Evolutionary conservation across 2,797 vertebrate genomes (phyloP).

Genomic region (Liparis tanakae): DNA sequence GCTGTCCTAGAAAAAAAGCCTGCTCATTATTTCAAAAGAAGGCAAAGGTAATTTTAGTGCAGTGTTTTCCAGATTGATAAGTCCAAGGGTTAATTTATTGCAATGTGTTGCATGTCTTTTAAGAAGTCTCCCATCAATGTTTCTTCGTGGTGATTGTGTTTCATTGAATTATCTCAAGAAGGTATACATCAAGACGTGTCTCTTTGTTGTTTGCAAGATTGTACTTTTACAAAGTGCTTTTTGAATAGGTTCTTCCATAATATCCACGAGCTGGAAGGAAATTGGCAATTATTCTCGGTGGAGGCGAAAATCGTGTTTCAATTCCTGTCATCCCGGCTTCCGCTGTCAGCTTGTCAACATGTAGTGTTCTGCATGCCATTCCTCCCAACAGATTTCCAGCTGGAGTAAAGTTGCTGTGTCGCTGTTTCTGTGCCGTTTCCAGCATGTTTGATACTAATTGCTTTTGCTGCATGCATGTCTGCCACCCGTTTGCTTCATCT

Average conservation of each 20-base stretch:
- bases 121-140: neutral
- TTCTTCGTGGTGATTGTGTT: neutral
- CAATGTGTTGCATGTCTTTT: slow-evolving; percentile 9
- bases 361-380: neutral
- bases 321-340: neutral
- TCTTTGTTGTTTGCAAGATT: neutral
- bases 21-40: slow-evolving; percentile 33
- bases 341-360: neutral
- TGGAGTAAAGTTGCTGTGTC: neutral
- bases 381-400: neutral
- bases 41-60: slow-evolving; percentile 28
- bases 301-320: neutral
- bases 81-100: neutral
- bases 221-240: neutral
- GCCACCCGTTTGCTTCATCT: neutral
- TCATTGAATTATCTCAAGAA: neutral
- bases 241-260: neutral
- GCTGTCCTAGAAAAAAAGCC: slow-evolving; percentile 20
- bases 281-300: neutral
- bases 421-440: neutral
- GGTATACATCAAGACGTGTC: neutral
- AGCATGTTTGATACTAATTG: neutral
- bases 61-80: neutral
- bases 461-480: neutral
- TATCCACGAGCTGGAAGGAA: neutral